Evolutionary conservation across 1,140 invertebrate species (phyloP), one percentile per base, ranked within the genome.

Genomic region (Trichonephila clavata): DNA sequence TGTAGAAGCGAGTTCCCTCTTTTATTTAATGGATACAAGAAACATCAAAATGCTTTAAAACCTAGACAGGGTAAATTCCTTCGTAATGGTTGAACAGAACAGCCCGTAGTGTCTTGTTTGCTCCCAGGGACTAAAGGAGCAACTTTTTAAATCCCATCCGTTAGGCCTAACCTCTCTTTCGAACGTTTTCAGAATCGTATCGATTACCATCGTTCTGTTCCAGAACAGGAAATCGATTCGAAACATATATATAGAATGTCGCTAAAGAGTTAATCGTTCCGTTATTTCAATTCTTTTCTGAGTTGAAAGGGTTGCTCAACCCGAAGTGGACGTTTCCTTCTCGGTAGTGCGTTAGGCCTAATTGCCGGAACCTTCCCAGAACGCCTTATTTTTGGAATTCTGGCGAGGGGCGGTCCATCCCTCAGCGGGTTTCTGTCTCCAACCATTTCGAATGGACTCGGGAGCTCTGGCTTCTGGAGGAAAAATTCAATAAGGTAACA

Each of bases 21-120:
- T 94, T 94, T 89, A 89, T 90, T 94, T 94, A 94, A 94, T 94
- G 87, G 93, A 86, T 86, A 80, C 32, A 94, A 94, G 93, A 89
- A 94, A 94, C 93, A 94, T 94, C 93, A 94, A 94, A 94, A 94
- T 89, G 86, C 93, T 94, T 94, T 94, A 94, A 94, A 94, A 94
- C 93, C 93, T 83, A 94, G 93, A 90, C 92, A 57, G 92, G 92
- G 83, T 81, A 88, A 93, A 93, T 93, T 93, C 92, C 92, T 50
- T 87, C 92, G 92, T 93, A 93, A 93, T 93, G 86, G 92, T 86
- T 93, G 84, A 65, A 88, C 92, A 93, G 90, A 92, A 80, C 39
- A 93, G 16, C 92, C 92, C 83, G 86, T 86, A 93, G 92, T 93
- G 83, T 68, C 92, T 88, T 93, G 92, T 93, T 87, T 87, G 92